phyloP scores from a whole-genome alignment of 2,888 invertebrate species.

The Frankliniella fusca region DNA sequence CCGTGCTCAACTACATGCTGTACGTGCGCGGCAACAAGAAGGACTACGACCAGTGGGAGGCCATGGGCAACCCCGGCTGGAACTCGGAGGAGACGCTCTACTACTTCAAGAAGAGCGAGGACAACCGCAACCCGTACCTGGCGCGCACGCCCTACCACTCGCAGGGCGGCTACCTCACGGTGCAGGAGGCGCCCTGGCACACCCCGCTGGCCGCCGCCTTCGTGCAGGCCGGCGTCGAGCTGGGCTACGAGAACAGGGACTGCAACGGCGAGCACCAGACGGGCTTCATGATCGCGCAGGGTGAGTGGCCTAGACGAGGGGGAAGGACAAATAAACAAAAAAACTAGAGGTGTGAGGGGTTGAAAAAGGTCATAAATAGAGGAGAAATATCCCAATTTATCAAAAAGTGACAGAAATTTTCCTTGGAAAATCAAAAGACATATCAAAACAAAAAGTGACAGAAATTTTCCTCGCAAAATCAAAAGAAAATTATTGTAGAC shows the following conservation, averaged over 20 bases:
- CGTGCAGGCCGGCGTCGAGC: conserved; percentile 74
- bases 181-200: conserved; percentile 81
- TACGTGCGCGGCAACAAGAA: conserved; percentile 82
- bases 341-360: too few relatives aligned
- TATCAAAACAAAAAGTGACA: too few relatives aligned
- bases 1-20: conserved; percentile 87
- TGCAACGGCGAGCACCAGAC: conserved; percentile 82
- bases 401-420: too few relatives aligned
- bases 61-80: conserved; percentile 84
- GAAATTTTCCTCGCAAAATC: too few relatives aligned
- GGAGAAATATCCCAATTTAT: too few relatives aligned
- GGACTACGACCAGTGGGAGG: conserved; percentile 89
- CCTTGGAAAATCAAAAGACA: too few relatives aligned
- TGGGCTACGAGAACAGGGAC: conserved; percentile 82
- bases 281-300: conserved; percentile 86
- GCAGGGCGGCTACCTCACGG: conserved; percentile 75
- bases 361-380: too few relatives aligned
- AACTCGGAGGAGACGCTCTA: conserved; percentile 70
- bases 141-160: conserved; percentile 73
- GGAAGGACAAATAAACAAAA: background rate
- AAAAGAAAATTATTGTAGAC: too few relatives aligned
- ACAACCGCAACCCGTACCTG: conserved; percentile 80
- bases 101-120: conserved; percentile 88
- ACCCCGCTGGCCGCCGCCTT: conserved; percentile 79
- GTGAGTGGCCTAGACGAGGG: conserved; percentile 46